phyloP scores from a whole-genome alignment of 2,888 invertebrate species.

The Subacronicta megacephala region DNA sequence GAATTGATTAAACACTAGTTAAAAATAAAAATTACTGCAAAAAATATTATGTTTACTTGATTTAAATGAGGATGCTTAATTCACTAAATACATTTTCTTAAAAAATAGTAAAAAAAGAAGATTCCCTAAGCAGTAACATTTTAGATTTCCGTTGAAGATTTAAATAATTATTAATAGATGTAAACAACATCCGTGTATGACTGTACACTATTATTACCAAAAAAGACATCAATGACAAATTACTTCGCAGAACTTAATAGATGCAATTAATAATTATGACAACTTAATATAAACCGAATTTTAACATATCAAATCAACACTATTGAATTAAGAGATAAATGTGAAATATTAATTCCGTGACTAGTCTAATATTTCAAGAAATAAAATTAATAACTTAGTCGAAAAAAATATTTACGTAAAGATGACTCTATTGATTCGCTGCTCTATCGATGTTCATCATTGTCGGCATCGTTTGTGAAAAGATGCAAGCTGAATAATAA shows the following conservation, averaged over 20 bases:
- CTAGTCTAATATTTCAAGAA: constrained; percentile 37
- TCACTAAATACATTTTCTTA: no score
- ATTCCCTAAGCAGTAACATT: no score
- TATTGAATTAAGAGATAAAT: constrained; percentile 46
- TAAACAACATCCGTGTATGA: constrained; percentile 13
- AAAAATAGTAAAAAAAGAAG: no score
- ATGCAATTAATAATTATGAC: constrained; percentile 48
- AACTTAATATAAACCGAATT: constrained; percentile 35
- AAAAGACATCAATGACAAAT: constrained; percentile 28
- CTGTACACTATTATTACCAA: constrained; percentile 10
- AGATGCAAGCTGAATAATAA: constrained; percentile 81
- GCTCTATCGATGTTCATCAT: constrained; percentile 64
- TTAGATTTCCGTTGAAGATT: constrained; percentile 5
- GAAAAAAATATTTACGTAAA: constrained; percentile 8
- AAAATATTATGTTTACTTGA: no score
- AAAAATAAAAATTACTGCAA: no score
- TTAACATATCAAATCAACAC: constrained; percentile 45
- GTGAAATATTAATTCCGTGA: constrained; percentile 42
- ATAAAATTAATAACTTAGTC: constrained; percentile 10
- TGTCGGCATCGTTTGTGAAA: constrained; percentile 84
- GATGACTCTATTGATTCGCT: constrained; percentile 58
- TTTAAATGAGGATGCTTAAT: no score
- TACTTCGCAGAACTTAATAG: constrained; percentile 35
- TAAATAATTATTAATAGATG: constrained; percentile 13
- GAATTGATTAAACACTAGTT: no score